These are phyloP conservation scores for Xiphydria camelus DNA, from an alignment of 2,888 invertebrate species.

Conservation along the genomic window DNA sequence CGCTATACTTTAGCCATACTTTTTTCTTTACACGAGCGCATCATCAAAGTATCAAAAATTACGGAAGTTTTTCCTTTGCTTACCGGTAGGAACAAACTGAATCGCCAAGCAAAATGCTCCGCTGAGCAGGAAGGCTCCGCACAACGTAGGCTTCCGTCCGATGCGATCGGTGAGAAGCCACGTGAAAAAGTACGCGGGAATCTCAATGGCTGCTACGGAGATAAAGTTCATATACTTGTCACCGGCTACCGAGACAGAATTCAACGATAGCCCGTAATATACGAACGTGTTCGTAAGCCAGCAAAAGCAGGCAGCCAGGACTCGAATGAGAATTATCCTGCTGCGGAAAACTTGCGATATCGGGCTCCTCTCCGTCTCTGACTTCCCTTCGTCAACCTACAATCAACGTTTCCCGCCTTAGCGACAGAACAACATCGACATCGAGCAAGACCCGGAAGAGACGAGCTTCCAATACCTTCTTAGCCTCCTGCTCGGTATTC, in stretches of 20 bases:
- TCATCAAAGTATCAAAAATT: no score
- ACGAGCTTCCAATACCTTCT: conserved; percentile 11
- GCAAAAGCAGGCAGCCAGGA: conserved; percentile 73
- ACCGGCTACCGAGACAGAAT: conserved; percentile 74
- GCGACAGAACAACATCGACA: no score
- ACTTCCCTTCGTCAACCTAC: conserved; percentile 20
- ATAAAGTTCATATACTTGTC: conserved; percentile 79
- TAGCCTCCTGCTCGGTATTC: conserved; percentile 23
- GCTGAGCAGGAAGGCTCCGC: conserved; percentile 66
- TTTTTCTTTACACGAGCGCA: no score
- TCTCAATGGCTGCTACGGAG: conserved; percentile 68
- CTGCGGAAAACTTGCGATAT: conserved; percentile 61
- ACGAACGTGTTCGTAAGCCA: conserved; percentile 80
- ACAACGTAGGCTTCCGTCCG: conserved; percentile 63
- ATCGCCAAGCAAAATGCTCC: conserved; percentile 64
- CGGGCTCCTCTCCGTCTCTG: conserved; percentile 28
- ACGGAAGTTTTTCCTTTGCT: conserved; percentile 37
- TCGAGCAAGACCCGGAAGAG: no score
- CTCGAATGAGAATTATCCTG: conserved; percentile 60
- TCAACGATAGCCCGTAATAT: conserved; percentile 79
- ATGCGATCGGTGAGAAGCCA: conserved; percentile 64
- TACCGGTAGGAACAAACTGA: conserved; percentile 64
- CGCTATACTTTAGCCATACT: no score
- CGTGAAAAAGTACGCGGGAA: conserved; percentile 72
- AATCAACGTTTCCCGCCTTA: no score